Percentiles rank a stretch among this genome's conserved stretches.
Conservation (phyloP, 2,797 vertebrate genomes). For the Spondyliosoma cantharus region DNA sequence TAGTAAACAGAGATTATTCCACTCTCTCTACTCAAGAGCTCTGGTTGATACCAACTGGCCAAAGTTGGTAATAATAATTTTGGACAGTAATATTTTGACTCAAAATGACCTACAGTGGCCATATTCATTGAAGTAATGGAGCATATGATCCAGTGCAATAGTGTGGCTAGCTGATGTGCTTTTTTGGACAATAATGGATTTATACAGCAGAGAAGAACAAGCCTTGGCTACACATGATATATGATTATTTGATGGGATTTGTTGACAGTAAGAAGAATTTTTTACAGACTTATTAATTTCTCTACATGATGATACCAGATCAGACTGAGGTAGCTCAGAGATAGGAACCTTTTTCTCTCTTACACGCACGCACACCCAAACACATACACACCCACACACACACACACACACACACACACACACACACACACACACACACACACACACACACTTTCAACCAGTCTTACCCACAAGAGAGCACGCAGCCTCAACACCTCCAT, state of each 20-base stretch:
- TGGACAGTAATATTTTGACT: too few relatives aligned
- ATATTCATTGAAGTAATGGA: too few relatives aligned
- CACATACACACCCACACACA: not conserved
- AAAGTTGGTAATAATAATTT: too few relatives aligned
- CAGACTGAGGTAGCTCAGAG: not conserved
- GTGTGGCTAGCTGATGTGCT: not conserved
- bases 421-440: not conserved
- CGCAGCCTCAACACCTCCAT: constrained; percentile 83
- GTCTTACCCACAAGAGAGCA: constrained; percentile 81
- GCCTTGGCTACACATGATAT: not conserved
- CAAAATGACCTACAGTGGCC: too few relatives aligned
- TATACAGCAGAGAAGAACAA: not conserved
- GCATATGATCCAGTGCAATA: not conserved
- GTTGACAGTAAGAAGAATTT: not conserved
- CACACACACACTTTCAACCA: not conserved
- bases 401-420: not conserved
- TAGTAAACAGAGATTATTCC: too few relatives aligned
- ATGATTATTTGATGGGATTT: not conserved
- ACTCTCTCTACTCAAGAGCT: too few relatives aligned
- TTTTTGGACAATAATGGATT: not conserved
- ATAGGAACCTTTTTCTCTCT: not conserved
- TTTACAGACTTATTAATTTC: not conserved
- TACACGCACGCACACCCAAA: not conserved
- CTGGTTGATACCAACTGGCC: too few relatives aligned
- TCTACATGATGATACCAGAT: not conserved